Evolutionary conservation across 2,113 vertebrate species (phyloP).

Genomic region (Ctenodactylus gundi): DNA sequence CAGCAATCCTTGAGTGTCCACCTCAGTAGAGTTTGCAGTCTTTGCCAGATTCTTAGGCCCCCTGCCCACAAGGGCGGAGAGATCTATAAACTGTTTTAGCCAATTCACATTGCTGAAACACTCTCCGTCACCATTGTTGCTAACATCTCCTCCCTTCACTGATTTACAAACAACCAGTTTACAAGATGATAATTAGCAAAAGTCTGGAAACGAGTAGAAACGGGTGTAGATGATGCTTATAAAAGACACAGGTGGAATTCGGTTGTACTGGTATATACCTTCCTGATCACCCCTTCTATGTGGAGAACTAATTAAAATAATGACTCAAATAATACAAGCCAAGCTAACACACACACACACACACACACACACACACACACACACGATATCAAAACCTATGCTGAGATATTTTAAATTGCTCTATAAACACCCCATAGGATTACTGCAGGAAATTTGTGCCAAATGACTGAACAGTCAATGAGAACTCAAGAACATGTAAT

Average conservation of each 20-base stretch:
- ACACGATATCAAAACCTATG: background rate
- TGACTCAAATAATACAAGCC: background rate
- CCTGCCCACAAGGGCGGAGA: background rate
- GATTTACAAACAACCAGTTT: background rate
- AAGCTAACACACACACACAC: no score
- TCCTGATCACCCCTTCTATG: background rate
- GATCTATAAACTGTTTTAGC: background rate
- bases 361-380: no score
- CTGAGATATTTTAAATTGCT: background rate
- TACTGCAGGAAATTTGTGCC: background rate
- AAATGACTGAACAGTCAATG: background rate
- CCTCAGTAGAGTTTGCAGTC: background rate
- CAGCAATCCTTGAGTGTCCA: background rate
- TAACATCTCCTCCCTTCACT: background rate
- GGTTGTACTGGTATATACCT: background rate
- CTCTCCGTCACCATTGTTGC: background rate
- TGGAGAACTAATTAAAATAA: constrained; percentile 1
- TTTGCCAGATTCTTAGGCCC: background rate
- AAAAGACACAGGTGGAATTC: background rate
- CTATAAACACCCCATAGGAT: background rate
- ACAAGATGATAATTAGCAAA: background rate
- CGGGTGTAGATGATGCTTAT: background rate
- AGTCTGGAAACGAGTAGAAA: background rate
- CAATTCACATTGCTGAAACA: background rate
- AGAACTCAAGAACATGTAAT: background rate